Conservation (phyloP, 2,113 vertebrate genomes). For the Alexandromys fortis region DNA sequence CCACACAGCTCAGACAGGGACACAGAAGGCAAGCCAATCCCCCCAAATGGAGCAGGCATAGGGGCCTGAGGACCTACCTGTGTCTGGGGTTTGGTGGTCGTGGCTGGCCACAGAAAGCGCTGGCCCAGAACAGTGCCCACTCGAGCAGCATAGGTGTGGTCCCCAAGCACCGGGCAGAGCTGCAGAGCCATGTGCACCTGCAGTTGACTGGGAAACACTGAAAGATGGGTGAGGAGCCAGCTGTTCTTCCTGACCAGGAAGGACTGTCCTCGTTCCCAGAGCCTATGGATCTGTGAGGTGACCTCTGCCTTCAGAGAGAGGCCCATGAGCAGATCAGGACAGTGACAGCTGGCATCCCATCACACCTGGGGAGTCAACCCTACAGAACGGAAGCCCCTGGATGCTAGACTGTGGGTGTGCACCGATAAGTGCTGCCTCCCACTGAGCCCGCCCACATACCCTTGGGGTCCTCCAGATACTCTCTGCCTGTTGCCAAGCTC, state of each 20-base stretch:
- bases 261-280: neutral
- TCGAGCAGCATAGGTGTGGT: constrained; percentile 78
- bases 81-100: neutral
- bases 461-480: neutral
- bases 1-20: neutral
- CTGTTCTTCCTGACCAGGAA: neutral
- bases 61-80: constrained; percentile 83
- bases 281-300: neutral
- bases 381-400: neutral
- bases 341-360: neutral
- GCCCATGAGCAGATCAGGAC: neutral
- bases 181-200: constrained; percentile 83
- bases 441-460: neutral
- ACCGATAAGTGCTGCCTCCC: neutral
- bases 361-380: neutral
- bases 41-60: neutral
- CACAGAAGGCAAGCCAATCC: neutral
- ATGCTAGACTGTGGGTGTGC: neutral
- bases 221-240: neutral
- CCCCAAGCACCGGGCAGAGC: constrained; percentile 85
- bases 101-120: constrained; percentile 80
- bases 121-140: constrained; percentile 85
- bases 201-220: constrained; percentile 85
- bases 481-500: neutral
- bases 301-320: no score